Evolutionary conservation across 2,113 vertebrate species (phyloP), one percentile per base, ranked within the genome.

Genomic region (Tretioscincus oriximinensis): DNA sequence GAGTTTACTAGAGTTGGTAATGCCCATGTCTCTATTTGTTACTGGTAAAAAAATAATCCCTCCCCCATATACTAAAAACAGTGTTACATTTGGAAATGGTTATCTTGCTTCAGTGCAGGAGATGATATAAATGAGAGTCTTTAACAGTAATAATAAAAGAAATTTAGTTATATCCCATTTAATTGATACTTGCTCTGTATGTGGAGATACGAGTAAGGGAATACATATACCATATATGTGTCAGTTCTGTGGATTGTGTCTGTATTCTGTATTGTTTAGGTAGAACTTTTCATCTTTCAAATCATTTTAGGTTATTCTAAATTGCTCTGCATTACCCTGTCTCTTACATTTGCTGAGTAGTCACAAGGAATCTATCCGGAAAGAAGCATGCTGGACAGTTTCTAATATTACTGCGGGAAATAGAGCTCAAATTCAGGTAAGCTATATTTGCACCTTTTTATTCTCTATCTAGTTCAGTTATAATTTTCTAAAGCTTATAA

Each of bases 371-470:
- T 98, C 97, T 74, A 97, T 98, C 86, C 94, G 96, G 85, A 98
- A 98, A 90, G 97, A 98, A 93, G 96, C 97, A 0, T 98, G 97
- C 85, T 98, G 97, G 97, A 98, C 97, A 5, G 94, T 98, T 88
- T 98, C 97, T 78, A 98, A 98, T 87, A 97, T 98, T 87, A 98
- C 97, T 86, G 97, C 97, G 83, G 97, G 97, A 87, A 97, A 97
- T 91, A 92, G 97, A 94, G 96, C 95, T 83, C 97, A 98, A 90
- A 98, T 98, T 89, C 97, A 96, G 93, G 95, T 95, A 24, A 22
- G 24, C 47, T 58, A 18, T 16, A 9, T 51, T 75, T 45, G 4
- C 24, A 29, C 28, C 31, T 21, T 67, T 28, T 20, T 81, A 22
- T 4, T 9, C 28, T 61, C 14, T 35, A 60, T 61, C 14, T 74